Percentiles rank a stretch among this genome's conserved stretches.
phyloP scores from a whole-genome alignment of 2,113 vertebrate species.

The Fregetta grallaria region DNA sequence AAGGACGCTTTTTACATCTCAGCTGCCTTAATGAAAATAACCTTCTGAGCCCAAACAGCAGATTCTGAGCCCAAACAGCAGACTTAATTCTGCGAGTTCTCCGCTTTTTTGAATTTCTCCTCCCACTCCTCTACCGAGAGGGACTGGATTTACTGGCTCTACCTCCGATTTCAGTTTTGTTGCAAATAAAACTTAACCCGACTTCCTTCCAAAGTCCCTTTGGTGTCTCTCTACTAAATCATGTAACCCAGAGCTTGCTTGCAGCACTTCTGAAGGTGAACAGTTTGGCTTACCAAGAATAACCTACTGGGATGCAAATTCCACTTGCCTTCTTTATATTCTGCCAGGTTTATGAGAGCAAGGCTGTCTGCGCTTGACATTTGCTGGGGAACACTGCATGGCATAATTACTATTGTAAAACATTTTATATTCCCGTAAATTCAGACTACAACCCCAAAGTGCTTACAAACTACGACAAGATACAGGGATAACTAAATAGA shows the following conservation, averaged over 20 bases:
- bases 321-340: background rate
- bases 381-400: background rate
- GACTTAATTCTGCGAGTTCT: background rate
- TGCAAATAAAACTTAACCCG: background rate
- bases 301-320: background rate
- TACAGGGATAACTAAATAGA: background rate
- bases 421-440: background rate
- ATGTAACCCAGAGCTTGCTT: background rate
- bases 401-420: conserved; percentile 1
- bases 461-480: background rate
- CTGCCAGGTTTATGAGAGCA: background rate
- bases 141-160: background rate
- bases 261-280: background rate
- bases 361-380: background rate
- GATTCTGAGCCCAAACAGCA: background rate
- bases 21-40: background rate
- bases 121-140: background rate
- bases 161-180: background rate
- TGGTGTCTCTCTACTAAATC: background rate
- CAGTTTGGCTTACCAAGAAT: conserved; percentile 11
- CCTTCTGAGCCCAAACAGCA: background rate
- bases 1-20: background rate
- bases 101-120: background rate
- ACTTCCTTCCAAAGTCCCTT: background rate
- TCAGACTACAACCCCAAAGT: background rate